Evolutionary conservation across 2,113 vertebrate species (phyloP).

Genomic region (Cinclus mexicanus): DNA sequence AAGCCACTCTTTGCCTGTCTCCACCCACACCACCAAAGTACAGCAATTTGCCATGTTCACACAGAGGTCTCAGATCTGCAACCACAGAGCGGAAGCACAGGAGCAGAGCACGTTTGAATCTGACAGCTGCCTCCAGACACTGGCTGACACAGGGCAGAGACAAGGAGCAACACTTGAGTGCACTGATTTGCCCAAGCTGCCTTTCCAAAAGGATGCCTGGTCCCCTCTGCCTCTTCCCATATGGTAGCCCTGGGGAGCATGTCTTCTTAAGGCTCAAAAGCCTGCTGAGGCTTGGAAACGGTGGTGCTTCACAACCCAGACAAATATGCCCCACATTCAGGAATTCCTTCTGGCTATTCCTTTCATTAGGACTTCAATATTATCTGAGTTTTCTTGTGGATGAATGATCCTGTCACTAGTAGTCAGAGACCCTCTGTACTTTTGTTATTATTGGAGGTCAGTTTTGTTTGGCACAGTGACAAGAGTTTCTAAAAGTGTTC

Average conservation of each 20-base stretch:
- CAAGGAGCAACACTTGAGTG: not conserved
- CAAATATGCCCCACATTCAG: not conserved
- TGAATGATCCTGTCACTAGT: conserved; percentile 45
- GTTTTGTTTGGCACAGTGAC: conserved; percentile 53
- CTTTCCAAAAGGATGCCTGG: not conserved
- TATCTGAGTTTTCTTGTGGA: conserved; percentile 42
- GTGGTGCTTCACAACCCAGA: not conserved
- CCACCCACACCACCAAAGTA: not conserved
- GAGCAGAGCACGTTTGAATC: not conserved
- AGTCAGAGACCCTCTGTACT: conserved; percentile 49
- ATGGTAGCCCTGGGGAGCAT: conserved; percentile 2
- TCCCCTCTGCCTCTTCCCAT: conserved; percentile 17
- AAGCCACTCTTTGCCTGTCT: not conserved
- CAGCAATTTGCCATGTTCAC: not conserved
- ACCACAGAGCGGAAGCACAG: not conserved
- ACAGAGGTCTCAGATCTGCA: not conserved
- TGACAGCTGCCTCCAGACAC: not conserved
- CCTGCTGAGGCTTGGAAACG: not conserved
- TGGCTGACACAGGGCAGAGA: not conserved
- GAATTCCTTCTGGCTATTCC: conserved; percentile 44
- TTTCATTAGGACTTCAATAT: conserved; percentile 56
- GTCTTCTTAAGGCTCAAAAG: conserved; percentile 45
- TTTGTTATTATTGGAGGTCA: conserved; percentile 63
- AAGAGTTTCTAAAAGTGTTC: conserved; percentile 27
- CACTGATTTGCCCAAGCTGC: conserved; percentile 10